Evolutionary conservation across 2,888 invertebrate species (phyloP).

Genomic region (Sphinx pinastri): DNA sequence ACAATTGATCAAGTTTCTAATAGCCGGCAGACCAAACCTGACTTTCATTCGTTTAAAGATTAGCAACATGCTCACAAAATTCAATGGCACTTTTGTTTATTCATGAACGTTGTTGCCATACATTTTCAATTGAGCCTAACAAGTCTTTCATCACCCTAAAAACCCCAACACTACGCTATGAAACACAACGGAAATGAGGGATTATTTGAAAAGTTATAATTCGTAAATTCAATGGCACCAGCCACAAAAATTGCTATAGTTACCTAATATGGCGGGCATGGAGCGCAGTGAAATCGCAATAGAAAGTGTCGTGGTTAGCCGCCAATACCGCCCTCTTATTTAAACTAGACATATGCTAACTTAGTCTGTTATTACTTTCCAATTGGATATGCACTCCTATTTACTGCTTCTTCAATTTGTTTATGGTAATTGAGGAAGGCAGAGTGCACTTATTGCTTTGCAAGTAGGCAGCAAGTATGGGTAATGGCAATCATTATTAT

Average conservation of each 20-base stretch:
- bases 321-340: constrained; percentile 62
- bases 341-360: constrained; percentile 65
- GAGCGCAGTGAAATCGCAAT: constrained; percentile 62
- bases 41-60: too few species aligned
- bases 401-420: constrained; percentile 16
- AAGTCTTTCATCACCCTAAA: neutral
- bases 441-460: constrained; percentile 7
- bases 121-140: too few species aligned
- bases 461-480: neutral
- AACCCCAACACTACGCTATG: neutral
- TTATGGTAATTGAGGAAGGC: constrained; percentile 14
- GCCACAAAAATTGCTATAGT: constrained; percentile 46
- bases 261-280: constrained; percentile 50
- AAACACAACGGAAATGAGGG: neutral
- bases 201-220: neutral
- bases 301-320: constrained; percentile 74
- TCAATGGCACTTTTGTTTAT: too few species aligned
- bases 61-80: too few species aligned
- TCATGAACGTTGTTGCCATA: too few species aligned
- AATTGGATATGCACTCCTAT: constrained; percentile 39
- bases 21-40: too few species aligned
- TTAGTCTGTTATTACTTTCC: constrained; percentile 47
- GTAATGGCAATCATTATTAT: constrained; percentile 2
- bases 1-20: too few species aligned
- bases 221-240: constrained; percentile 32